Percentiles rank a stretch among this genome's conserved stretches.
phyloP scores from a whole-genome alignment of 2,797 vertebrate genomes.

The Eremophila alpestris region DNA sequence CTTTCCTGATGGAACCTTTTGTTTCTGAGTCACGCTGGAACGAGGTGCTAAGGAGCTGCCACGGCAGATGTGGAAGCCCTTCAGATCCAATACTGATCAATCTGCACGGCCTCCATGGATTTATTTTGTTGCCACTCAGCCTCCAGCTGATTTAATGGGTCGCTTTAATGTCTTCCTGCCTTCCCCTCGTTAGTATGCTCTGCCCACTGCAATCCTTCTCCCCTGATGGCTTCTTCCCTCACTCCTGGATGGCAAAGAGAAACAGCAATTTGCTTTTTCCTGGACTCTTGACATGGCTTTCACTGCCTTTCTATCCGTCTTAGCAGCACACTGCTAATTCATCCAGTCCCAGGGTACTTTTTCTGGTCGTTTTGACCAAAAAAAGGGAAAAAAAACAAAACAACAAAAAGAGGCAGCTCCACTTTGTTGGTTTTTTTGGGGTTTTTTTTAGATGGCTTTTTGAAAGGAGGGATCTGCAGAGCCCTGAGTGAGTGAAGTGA shows the following conservation, averaged over 20 bases:
- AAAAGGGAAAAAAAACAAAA: not conserved
- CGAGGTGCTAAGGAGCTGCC: constrained; percentile 51
- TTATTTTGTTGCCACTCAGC: constrained; percentile 50
- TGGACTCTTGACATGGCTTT: not conserved
- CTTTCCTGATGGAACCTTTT: not conserved
- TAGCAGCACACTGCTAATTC: not conserved
- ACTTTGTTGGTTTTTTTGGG: not conserved
- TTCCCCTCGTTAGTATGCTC: not conserved
- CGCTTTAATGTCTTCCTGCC: constrained; percentile 22
- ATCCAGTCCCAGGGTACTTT: not conserved
- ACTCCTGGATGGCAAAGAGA: not conserved
- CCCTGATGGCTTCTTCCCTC: not conserved
- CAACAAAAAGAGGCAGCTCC: not conserved
- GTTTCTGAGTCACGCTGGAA: constrained; percentile 45
- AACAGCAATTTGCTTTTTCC: not conserved
- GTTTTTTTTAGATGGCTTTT: not conserved
- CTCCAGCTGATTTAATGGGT: constrained; percentile 9
- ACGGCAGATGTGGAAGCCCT: constrained; percentile 48
- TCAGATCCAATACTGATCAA: constrained; percentile 54
- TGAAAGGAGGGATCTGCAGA: not conserved
- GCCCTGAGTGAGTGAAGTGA: not conserved
- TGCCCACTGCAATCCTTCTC: not conserved
- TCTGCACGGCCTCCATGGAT: not conserved
- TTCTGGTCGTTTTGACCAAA: not conserved
- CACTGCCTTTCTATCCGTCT: not conserved